Evolutionary conservation across 2,113 vertebrate genomes (phyloP), one percentile per base, ranked within the genome.

Genomic region (Pedetes capensis): DNA sequence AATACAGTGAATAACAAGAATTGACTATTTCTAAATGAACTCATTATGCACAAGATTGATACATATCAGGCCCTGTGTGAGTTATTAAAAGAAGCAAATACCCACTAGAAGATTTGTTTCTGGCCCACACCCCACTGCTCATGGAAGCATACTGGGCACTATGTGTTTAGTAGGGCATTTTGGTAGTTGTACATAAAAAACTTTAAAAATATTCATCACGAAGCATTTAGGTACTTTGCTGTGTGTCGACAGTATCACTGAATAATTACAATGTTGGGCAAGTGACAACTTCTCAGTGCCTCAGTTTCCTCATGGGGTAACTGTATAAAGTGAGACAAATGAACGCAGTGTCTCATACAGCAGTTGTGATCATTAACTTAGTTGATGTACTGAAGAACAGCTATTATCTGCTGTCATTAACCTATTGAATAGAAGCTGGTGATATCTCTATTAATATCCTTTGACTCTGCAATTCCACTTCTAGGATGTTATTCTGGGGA

Each of bases 21-120:
- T 8, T 27, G 8, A 51, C 20, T 17, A n/a, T 93, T 95, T 95
- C 69, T 71, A 83, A 83, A 76, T n/a, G 32, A 90, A 78, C 42
- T 42, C 11, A 74, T 9, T 2, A 47, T 13, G 8, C 13, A 39
- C 4, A 79, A 16, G n/a, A 12, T 6, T 82, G 34, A 27, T 29
- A 20, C 3, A 29, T 2, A 27, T 7, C 61, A 49, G 51, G 47
- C 22, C 57, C 34, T 13, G 16, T 53, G 76, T 64, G 53, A 79
- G 29, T 76, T 49, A 69, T 12, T 72, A 55, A 80, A 39, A 93
- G n/a, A 13, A 80, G 78, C 25, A 57, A 44, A 49, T 12, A n/a
- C 47, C 23, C 55, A 27, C 18, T 32, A 14, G 17, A 20, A 51
- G 29, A 14, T 53, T 23, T 47, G 61, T n/a, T 57, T 53, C 47